Evolutionary conservation across 2,113 vertebrate species (phyloP).

Genomic region (Brienomyrus longianalis): DNA sequence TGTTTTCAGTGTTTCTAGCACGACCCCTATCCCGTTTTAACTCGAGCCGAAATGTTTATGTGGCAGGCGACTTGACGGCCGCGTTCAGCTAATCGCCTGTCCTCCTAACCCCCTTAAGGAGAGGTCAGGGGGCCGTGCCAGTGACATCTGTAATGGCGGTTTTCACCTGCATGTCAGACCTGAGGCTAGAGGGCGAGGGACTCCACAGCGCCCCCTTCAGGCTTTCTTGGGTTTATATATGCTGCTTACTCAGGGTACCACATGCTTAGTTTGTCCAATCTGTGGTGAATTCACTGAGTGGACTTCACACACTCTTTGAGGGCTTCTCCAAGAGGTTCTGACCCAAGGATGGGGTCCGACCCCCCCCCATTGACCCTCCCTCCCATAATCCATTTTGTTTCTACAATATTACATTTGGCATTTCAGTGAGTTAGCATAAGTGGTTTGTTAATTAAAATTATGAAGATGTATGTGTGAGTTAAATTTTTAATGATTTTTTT

Average conservation of each 20-base stretch:
- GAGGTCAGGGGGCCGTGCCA: not conserved
- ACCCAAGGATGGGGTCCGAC: not conserved
- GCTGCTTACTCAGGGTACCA: not conserved
- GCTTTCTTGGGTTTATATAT: not conserved
- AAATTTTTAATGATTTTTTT: not conserved
- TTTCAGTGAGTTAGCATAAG: not conserved
- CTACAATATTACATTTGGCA: not conserved
- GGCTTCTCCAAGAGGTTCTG: not conserved
- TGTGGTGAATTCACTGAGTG: not conserved
- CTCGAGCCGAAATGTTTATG: constrained; percentile 3
- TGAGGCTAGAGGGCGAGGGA: not conserved
- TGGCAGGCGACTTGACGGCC: not conserved
- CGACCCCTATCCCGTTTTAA: not conserved
- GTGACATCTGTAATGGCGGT: not conserved
- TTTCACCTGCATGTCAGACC: not conserved
- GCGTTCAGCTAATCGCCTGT: not conserved
- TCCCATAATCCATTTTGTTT: not conserved
- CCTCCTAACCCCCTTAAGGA: not conserved
- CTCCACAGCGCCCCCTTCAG: not conserved
- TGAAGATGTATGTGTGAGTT: not conserved
- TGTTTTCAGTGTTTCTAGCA: not conserved
- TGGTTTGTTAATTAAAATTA: not conserved
- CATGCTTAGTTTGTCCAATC: not conserved
- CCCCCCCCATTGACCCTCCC: not conserved
- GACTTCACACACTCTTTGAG: not conserved